phyloP scores from a whole-genome alignment of 2,113 vertebrate genomes.

The Cacatua alba region DNA sequence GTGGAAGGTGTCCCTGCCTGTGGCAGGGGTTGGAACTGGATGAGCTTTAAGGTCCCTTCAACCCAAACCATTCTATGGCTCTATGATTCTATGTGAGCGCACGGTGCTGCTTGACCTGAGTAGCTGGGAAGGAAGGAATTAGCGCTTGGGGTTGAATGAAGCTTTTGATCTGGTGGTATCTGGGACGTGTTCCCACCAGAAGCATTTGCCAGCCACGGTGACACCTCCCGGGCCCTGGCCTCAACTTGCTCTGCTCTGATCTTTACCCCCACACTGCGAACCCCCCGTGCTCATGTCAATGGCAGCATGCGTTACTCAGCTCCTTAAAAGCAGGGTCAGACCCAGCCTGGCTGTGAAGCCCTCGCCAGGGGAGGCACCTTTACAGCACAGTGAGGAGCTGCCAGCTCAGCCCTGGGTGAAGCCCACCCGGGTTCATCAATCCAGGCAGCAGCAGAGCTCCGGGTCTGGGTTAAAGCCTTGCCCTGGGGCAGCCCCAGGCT shows the following conservation, averaged over 20 bases:
- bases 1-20: neutral
- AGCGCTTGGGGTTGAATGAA: neutral
- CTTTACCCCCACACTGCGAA: neutral
- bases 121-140: neutral
- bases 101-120: fast-evolving
- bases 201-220: neutral
- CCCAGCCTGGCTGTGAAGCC: fast-evolving
- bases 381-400: neutral
- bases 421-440: neutral
- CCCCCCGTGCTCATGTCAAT: neutral
- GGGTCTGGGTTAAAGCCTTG: fast-evolving
- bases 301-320: fast-evolving
- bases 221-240: neutral
- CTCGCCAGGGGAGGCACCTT: neutral
- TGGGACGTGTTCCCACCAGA: neutral
- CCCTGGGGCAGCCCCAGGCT: neutral
- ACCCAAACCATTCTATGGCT: neutral
- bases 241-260: neutral
- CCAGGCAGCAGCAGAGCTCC: neutral
- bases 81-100: fast-evolving
- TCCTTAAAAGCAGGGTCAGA: neutral
- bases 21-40: neutral
- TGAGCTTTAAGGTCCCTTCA: neutral
- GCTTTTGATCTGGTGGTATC: neutral
- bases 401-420: neutral